Evolutionary conservation across 37 sponge, comb jelly and placozoan genomes (phyloP).

Genomic region (Cliona cf. orientalis): DNA sequence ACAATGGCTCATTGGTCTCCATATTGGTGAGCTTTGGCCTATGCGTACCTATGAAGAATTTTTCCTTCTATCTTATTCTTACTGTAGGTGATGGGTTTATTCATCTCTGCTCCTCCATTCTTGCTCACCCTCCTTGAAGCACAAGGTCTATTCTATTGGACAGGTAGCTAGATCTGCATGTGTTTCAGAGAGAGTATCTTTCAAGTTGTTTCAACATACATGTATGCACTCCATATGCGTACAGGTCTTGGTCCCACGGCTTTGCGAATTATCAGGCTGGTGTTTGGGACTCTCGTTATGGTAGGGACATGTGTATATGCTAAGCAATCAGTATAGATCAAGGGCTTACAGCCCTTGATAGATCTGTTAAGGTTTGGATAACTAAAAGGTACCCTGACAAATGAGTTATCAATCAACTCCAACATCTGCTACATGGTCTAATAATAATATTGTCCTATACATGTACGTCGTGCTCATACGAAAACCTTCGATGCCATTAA

Average conservation of each 20-base stretch:
- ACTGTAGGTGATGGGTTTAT: conserved; percentile 12
- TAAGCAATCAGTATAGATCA: no score
- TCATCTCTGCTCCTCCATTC: conserved; percentile 41
- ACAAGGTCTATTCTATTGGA: conserved; percentile 63
- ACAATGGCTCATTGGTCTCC: conserved; percentile 6
- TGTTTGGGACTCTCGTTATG: conserved; percentile 31
- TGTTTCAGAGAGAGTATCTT: neutral
- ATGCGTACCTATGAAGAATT: neutral
- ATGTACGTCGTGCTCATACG: no score
- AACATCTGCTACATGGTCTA: no score
- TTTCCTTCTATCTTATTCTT: neutral
- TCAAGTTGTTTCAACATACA: neutral
- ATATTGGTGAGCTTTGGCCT: conserved; percentile 15
- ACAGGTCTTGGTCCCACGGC: neutral
- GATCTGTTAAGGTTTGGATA: no score
- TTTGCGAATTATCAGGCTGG: neutral
- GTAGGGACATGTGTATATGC: no score
- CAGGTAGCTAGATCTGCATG: conserved; percentile 28
- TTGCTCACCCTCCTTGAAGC: conserved; percentile 69
- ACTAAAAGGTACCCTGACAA: no score
- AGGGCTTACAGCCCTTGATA: no score
- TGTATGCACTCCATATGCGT: neutral
- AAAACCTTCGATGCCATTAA: no score
- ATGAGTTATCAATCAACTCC: no score
- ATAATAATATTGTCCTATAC: no score